Conservation (phyloP, 2,113 vertebrate genomes). For the Equus przewalskii region DNA sequence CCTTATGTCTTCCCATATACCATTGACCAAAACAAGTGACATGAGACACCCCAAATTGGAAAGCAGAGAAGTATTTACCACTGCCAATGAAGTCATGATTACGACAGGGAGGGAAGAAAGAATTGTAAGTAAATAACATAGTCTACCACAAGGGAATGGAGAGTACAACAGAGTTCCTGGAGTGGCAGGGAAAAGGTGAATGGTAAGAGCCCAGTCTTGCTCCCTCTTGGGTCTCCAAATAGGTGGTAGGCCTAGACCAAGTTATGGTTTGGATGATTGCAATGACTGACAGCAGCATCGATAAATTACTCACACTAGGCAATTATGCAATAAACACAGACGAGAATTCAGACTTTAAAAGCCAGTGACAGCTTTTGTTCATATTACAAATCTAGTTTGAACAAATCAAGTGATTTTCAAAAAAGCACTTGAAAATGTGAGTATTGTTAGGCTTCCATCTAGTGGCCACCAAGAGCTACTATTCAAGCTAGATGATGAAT, state of each 20-base stretch:
- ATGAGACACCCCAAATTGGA: neutral
- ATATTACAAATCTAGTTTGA: neutral
- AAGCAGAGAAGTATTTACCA: neutral
- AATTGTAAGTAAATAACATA: neutral
- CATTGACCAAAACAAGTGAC: neutral
- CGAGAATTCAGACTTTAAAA: constrained; percentile 16
- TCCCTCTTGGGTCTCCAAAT: neutral
- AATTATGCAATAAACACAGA: constrained; percentile 4
- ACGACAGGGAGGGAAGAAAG: neutral
- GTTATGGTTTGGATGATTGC: neutral
- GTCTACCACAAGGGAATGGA: neutral
- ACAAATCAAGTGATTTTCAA: neutral
- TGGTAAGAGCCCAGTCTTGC: neutral
- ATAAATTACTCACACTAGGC: neutral
- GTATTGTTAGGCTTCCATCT: constrained; percentile 61
- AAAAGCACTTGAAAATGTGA: neutral
- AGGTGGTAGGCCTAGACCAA: neutral
- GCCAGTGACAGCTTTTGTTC: neutral
- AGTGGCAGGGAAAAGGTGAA: neutral
- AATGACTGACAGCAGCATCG: neutral
- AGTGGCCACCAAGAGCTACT: constrained; percentile 30
- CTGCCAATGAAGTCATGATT: neutral
- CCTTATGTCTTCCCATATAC: neutral
- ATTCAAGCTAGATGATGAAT: neutral
- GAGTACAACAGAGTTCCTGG: neutral